Evolutionary conservation across 2,113 vertebrate genomes (phyloP).

Genomic region (Salvelinus namaycush): DNA sequence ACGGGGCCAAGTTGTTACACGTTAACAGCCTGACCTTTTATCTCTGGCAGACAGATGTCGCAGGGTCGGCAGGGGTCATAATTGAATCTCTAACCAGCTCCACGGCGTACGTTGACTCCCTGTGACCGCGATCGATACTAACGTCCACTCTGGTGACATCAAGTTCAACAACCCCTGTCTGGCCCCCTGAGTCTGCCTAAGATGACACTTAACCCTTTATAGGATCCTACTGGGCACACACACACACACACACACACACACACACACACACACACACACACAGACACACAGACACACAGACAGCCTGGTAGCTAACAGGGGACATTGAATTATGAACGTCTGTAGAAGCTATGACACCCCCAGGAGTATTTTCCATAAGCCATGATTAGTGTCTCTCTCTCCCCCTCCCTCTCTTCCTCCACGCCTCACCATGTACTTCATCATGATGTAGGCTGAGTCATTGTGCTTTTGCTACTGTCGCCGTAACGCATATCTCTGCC

Average conservation of each 20-base stretch:
- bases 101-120: conserved; percentile 24
- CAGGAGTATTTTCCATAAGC: conserved; percentile 57
- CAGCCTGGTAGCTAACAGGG: too few relatives aligned
- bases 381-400: conserved; percentile 53
- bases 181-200: neutral
- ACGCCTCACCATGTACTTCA: conserved; percentile 46
- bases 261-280: neutral
- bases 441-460: conserved; percentile 60
- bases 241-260: too few relatives aligned
- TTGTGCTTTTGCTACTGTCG: conserved; percentile 53
- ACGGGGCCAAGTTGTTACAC: conserved; percentile 12
- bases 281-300: too few relatives aligned
- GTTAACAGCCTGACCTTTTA: conserved; percentile 33
- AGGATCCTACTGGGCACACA: neutral
- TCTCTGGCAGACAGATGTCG: conserved; percentile 27
- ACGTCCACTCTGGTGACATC: conserved; percentile 16
- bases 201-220: neutral
- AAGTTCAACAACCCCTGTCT: conserved; percentile 29
- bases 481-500: conserved; percentile 40
- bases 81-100: conserved; percentile 32
- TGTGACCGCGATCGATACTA: conserved; percentile 43
- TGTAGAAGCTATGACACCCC: conserved; percentile 29
- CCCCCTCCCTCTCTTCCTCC: conserved; percentile 33
- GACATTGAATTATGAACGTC: too few relatives aligned
- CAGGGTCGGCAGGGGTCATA: conserved; percentile 31